Evolutionary conservation across 2,797 vertebrate genomes (phyloP).

Genomic region (Caiman crocodilus): DNA sequence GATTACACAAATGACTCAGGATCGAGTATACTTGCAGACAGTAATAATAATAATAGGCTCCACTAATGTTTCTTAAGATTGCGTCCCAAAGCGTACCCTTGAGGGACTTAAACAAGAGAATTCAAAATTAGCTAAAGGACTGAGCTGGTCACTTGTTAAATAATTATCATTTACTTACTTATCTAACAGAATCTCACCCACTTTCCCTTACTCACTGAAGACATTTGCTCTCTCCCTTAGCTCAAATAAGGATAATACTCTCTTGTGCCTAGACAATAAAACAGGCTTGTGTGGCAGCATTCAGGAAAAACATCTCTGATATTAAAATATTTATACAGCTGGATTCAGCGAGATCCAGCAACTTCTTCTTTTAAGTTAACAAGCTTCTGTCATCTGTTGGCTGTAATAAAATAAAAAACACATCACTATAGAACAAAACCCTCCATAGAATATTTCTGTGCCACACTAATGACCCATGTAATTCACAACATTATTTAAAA

Average conservation of each 20-base stretch:
- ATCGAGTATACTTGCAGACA: constrained; percentile 32
- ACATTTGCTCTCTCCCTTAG: neutral
- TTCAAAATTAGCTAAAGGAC: constrained; percentile 58
- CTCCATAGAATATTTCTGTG: neutral
- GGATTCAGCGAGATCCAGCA: constrained; percentile 42
- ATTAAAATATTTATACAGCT: constrained; percentile 74
- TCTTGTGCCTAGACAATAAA: constrained; percentile 43
- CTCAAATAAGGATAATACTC: constrained; percentile 25
- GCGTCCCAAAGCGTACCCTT: constrained; percentile 44
- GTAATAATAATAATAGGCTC: constrained; percentile 46
- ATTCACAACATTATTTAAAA: constrained; percentile 48
- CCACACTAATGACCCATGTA: neutral
- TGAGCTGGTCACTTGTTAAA: constrained; percentile 62
- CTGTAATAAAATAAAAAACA: constrained; percentile 36
- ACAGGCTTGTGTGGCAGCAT: constrained; percentile 11
- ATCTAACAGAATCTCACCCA: neutral
- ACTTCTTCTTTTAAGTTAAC: constrained; percentile 64
- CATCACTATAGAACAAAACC: neutral
- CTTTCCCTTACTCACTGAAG: neutral
- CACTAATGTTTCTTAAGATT: constrained; percentile 46
- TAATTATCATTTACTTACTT: constrained; percentile 52
- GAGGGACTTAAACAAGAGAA: constrained; percentile 61
- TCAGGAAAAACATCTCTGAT: constrained; percentile 40
- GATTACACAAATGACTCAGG: constrained; percentile 56
- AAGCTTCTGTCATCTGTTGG: constrained; percentile 41